These are phyloP conservation scores for Zosterops pallidus DNA, from an alignment of 2,113 vertebrate genomes.

Conservation along the genomic window DNA sequence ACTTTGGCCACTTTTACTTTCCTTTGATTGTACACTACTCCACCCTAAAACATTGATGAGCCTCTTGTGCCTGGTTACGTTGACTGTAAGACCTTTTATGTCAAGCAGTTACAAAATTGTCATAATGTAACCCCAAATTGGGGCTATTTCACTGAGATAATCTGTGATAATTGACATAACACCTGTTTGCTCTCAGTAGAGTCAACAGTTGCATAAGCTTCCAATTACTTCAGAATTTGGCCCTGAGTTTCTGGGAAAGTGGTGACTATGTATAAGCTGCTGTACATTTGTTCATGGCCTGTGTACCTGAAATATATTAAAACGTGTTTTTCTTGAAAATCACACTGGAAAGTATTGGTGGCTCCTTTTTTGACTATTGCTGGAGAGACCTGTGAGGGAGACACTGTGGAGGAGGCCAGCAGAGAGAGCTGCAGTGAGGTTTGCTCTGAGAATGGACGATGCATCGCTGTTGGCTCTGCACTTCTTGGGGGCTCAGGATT, in stretches of 20 bases:
- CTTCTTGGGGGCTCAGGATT: constrained; percentile 2
- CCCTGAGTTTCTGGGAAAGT: not conserved
- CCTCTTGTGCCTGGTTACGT: constrained; percentile 44
- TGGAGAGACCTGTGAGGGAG: not conserved
- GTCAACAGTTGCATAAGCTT: constrained; percentile 12
- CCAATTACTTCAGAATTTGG: constrained; percentile 41
- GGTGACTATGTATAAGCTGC: not conserved
- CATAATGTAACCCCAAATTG: not conserved
- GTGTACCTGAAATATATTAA: not conserved
- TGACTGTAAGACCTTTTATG: not conserved
- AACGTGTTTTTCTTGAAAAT: constrained; percentile 30
- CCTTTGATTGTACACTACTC: constrained; percentile 9
- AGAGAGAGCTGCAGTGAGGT: not conserved
- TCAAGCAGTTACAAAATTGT: not conserved
- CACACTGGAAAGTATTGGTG: not conserved
- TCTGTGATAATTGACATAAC: constrained; percentile 47
- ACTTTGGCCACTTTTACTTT: constrained; percentile 9
- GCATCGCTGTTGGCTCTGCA: constrained; percentile 52
- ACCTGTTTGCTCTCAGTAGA: constrained; percentile 46
- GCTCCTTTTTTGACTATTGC: not conserved
- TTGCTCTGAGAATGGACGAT: constrained; percentile 35
- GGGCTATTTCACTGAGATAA: not conserved
- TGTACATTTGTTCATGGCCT: not conserved
- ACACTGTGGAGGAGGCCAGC: constrained; percentile 11
- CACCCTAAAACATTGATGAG: constrained; percentile 8